A percentile compares a stretch with the other conserved stretches of the same genome.
Conservation (phyloP, 37 sponge, comb jelly and placozoan genomes). For the Geodia barretti region DNA sequence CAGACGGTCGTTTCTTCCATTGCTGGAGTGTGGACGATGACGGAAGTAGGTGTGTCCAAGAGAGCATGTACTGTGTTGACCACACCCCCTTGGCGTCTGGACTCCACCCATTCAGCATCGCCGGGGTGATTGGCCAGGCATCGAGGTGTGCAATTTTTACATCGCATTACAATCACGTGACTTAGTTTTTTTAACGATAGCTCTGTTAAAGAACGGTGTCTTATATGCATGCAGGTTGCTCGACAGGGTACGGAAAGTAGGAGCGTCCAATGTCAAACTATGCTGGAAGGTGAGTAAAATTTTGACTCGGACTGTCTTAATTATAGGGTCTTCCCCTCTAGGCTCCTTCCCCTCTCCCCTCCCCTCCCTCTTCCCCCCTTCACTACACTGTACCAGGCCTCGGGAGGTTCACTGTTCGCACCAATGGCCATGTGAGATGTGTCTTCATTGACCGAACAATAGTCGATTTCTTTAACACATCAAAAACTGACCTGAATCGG, state of each 20-base stretch:
- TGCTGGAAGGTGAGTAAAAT: conserved; percentile 6
- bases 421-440: conserved; percentile 14
- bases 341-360: background rate
- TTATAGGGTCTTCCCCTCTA: background rate
- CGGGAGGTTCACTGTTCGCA: conserved; percentile 28
- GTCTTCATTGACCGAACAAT: conserved; percentile 9
- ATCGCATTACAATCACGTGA: no score
- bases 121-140: background rate
- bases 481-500: no score
- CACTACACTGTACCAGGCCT: conserved; percentile 20
- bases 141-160: background rate
- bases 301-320: background rate
- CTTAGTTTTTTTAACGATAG: no score
- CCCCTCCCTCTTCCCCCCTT: background rate
- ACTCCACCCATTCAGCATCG: background rate
- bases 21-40: conserved; percentile 13
- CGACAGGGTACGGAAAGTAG: background rate
- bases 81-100: conserved; percentile 4
- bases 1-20: conserved; percentile 27
- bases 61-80: conserved; percentile 4
- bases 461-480: conserved; percentile 16
- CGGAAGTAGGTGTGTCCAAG: background rate
- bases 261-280: background rate
- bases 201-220: no score
- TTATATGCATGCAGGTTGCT: conserved; percentile 3